Conservation (phyloP, 2,888 invertebrate genomes). For the Glomeris marginata region DNA sequence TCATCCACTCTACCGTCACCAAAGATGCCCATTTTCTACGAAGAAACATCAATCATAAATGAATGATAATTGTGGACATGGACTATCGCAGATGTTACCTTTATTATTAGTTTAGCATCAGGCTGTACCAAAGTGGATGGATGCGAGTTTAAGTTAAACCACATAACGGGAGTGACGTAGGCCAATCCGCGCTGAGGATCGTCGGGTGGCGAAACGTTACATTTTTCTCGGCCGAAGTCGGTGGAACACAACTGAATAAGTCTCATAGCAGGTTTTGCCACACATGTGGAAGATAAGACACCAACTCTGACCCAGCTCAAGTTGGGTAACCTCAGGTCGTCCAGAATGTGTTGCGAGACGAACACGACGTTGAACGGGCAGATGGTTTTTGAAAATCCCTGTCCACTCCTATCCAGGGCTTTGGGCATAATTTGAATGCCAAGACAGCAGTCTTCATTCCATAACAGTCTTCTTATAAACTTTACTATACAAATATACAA, state of each 20-base stretch:
- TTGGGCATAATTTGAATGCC: too few relatives aligned
- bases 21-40: not conserved
- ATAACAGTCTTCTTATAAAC: too few relatives aligned
- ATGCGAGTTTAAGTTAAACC: slow-evolving; percentile 20
- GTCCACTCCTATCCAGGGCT: too few relatives aligned
- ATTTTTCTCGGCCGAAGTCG: not conserved
- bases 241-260: slow-evolving; percentile 3
- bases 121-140: slow-evolving; percentile 17
- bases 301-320: too few relatives aligned
- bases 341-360: too few relatives aligned
- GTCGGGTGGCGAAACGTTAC: not conserved
- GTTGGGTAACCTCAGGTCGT: not conserved
- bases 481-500: too few relatives aligned
- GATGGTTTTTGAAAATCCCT: too few relatives aligned
- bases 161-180: slow-evolving; percentile 19
- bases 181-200: slow-evolving; percentile 1
- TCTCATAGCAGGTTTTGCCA: not conserved
- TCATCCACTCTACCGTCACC: not conserved
- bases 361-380: too few relatives aligned
- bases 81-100: slow-evolving; percentile 8
- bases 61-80: not conserved
- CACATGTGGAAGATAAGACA: too few relatives aligned
- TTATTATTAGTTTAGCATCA: slow-evolving; percentile 14
- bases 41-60: not conserved
- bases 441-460: too few relatives aligned